Conservation (phyloP, 2,113 vertebrate species). For the Chaetorhynchus papuensis region DNA sequence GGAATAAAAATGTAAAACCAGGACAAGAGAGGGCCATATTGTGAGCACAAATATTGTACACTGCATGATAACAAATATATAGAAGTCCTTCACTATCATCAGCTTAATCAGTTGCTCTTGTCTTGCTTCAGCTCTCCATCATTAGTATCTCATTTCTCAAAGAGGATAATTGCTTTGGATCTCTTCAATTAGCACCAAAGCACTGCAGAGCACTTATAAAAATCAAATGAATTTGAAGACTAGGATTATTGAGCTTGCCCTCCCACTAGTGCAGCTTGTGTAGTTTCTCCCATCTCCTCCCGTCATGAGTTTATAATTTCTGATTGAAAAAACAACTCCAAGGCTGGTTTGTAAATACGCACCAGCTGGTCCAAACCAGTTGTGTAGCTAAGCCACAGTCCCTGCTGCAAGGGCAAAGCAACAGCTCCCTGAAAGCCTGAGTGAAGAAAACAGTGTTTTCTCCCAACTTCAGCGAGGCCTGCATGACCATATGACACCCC, state of each 20-base stretch:
- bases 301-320: neutral
- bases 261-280: neutral
- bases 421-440: neutral
- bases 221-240: neutral
- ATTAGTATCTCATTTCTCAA: constrained; percentile 12
- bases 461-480: neutral
- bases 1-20: neutral
- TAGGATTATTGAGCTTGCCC: neutral
- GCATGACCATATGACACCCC: too few species aligned
- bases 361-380: neutral
- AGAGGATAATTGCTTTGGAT: constrained; percentile 32
- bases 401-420: neutral
- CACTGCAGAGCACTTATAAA: neutral
- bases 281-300: neutral
- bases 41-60: neutral
- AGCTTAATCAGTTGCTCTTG: neutral
- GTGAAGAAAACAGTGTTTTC: neutral
- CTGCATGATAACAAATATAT: neutral
- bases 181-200: constrained; percentile 18
- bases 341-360: neutral
- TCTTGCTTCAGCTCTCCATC: neutral
- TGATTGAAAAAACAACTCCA: neutral
- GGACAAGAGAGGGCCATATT: neutral
- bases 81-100: neutral
- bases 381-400: neutral